Evolutionary conservation across 1,140 invertebrate species (phyloP), one percentile per base, ranked within the genome.

Genomic region (Euborellia annulipes): DNA sequence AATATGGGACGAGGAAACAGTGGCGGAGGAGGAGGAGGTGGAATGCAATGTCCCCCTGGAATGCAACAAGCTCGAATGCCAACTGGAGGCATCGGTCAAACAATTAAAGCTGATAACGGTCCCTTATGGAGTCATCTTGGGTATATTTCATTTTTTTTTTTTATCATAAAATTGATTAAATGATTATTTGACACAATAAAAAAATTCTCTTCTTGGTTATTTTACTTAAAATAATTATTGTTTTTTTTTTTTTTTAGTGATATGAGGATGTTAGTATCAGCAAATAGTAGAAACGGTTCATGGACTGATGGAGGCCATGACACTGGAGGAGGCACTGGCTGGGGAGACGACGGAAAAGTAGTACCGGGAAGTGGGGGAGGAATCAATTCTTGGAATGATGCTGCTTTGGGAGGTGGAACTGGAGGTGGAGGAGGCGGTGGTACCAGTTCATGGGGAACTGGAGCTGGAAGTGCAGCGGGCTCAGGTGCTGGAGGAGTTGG

Each of bases 241-340:
- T n/a, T n/a, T n/a, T n/a, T n/a, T n/a, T n/a, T n/a, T n/a, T n/a
- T n/a, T n/a, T n/a, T n/a, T n/a, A n/a, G n/a, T n/a, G n/a, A n/a
- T n/a, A n/a, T n/a, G n/a, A n/a, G n/a, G n/a, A n/a, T n/a, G n/a
- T n/a, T n/a, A n/a, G n/a, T n/a, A n/a, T n/a, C n/a, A n/a, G n/a
- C n/a, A n/a, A n/a, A n/a, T n/a, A n/a, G n/a, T 36, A 63, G 79
- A 48, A 77, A 79, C 44, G 73, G 76, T 7, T 73, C 71, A 2
- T 85, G 82, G 79, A 70, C 72, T 21, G 77, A 83, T 32, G 54
- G 54, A 47, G 55, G 58, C 41, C 62, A 63, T 47, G 63, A 62
- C 41, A 51, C 53, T 41, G 55, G 50, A 41, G 55, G 50, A 41
- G 63, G 67, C 22, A 65, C 66, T 18, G 63, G 64, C 21, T 77